Conservation (phyloP, 2,888 invertebrate genomes). For the Yponomeuta sedellus region DNA sequence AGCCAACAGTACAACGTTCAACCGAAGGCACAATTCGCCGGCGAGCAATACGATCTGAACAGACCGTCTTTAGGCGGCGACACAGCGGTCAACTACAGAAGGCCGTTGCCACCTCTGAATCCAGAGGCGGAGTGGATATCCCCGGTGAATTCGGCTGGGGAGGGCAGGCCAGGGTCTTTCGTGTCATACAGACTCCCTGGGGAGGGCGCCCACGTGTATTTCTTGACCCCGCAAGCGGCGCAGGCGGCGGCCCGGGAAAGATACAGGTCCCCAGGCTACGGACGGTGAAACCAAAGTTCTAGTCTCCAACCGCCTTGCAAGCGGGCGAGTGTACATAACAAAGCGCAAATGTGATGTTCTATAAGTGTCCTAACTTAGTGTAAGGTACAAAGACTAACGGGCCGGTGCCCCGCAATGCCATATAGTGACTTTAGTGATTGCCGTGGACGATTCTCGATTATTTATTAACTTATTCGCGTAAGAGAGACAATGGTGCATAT, state of each 20-base stretch:
- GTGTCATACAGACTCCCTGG: conserved; percentile 85
- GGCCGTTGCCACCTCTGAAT: conserved; percentile 74
- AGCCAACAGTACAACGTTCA: conserved; percentile 49
- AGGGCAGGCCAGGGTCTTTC: conserved; percentile 76
- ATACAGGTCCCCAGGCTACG: conserved; percentile 59
- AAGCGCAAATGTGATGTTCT: conserved; percentile 75
- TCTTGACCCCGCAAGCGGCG: conserved; percentile 82
- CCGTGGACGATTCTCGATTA: conserved; percentile 40
- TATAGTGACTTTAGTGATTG: conserved; percentile 52
- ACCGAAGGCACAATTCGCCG: conserved; percentile 51
- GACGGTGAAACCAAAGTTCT: conserved; percentile 73
- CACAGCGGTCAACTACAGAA: conserved; percentile 75
- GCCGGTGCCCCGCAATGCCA: conserved; percentile 56
- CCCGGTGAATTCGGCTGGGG: conserved; percentile 43
- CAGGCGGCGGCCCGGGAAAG: conserved; percentile 42
- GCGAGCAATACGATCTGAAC: conserved; percentile 63
- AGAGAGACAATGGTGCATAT: conserved; percentile 67
- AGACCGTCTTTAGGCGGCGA: conserved; percentile 60
- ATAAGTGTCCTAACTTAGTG: conserved; percentile 71
- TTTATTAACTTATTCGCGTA: conserved; percentile 68
- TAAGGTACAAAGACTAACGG: conserved; percentile 67
- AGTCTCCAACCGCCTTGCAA: conserved; percentile 48
- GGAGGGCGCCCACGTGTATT: conserved; percentile 86
- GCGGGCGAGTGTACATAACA: conserved; percentile 61
- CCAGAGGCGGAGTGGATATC: conserved; percentile 61